Evolutionary conservation across 2,113 vertebrate species (phyloP).

Genomic region (Marmota flaviventris): DNA sequence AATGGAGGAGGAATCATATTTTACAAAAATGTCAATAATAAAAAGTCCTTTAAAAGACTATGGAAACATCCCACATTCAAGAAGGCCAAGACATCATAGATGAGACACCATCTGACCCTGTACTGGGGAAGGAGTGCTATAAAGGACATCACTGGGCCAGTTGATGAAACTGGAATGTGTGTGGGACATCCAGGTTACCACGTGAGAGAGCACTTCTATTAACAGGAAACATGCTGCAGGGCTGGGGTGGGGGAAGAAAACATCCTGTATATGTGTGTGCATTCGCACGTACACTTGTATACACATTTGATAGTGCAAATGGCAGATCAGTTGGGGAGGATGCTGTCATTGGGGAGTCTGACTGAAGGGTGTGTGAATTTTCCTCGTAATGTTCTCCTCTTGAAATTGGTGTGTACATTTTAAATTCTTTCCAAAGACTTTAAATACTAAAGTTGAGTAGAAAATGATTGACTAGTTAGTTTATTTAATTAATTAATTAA

Average conservation of each 20-base stretch:
- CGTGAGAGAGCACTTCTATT: neutral
- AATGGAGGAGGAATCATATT: neutral
- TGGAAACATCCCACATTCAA: neutral
- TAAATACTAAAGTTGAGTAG: neutral
- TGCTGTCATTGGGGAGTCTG: neutral
- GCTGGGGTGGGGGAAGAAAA: neutral
- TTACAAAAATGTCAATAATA: neutral
- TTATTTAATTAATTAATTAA: neutral
- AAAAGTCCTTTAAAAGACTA: neutral
- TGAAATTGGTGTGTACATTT: neutral
- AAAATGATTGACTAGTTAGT: neutral
- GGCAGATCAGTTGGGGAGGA: neutral
- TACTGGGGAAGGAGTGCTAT: neutral
- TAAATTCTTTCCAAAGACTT: slow-evolving; percentile 4
- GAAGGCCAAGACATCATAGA: neutral
- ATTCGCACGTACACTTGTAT: too few relatives aligned
- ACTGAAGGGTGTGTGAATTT: neutral
- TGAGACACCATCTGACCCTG: neutral
- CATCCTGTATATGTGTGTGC: neutral
- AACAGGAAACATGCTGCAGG: neutral
- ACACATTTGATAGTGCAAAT: neutral
- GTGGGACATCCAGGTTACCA: too few relatives aligned
- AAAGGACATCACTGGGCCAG: neutral
- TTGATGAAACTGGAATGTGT: neutral
- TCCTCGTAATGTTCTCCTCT: neutral